Base-by-base conservation (phyloP, 2,113 vertebrate species). In the Crotalus helleri region DNA sequence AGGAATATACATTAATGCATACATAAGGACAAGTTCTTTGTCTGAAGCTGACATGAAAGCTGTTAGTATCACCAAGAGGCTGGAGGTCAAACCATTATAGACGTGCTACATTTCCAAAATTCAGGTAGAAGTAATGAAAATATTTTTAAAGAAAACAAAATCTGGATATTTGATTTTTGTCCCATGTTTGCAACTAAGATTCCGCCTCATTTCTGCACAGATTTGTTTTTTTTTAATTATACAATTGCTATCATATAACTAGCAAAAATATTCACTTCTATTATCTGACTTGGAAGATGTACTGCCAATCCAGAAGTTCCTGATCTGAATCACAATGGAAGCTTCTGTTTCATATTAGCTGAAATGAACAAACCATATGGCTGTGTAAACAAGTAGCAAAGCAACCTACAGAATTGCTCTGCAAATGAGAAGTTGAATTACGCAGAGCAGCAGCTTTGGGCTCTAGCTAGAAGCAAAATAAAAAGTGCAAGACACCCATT, bases 301-400 rank as follows among this genome's bases (percentile, higher is more conserved):
- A 39, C 93, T 94, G 93, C 93, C 96, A 97, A 94, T 91, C 90
- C 96, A 91, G 57, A 74, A 96, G 94, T 94, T 97, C 93, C 95
- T 92, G 95, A 54, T 91, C 94, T 89, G 93, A 93, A 91, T 59
- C 61, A 96, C 94, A 95, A 94, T 95, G 93, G 95, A 81, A 86
- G 88, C 74, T 92, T 95, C 96, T 97, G 94, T 96, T 97, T 94
- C 49, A 57, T 81, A 94, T 94, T 92, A 21, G 21, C 85, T 85
- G 91, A 94, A 88, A 64, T 59, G 93, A 94, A 53, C 12, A 39
- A 90, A 94, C 85, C 49, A 3, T 49, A 85, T 64, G 81, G 90
- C 92, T 85, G 86, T 46, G 95, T 95, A 95, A 97, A 96, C 92
- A 96, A 96, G 93, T 91, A 26, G 33, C 87, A 92, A 90, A 88